Evolutionary conservation across 1,140 invertebrate genomes (phyloP).

Genomic region (Microvelia longipes): DNA sequence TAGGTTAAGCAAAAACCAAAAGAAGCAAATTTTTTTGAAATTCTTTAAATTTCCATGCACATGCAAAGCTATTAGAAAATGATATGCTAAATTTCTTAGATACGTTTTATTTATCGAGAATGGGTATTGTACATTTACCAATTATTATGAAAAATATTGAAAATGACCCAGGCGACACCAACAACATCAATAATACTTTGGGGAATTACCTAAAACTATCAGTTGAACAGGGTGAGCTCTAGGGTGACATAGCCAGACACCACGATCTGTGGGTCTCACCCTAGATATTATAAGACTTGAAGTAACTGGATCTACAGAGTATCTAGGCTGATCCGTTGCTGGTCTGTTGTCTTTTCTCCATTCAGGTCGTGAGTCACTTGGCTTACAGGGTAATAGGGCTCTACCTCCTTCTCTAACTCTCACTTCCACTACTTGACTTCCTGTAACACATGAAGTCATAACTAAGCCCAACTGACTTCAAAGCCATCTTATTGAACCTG

Average conservation of each 20-base stretch:
- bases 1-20: too few species aligned
- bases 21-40: too few species aligned
- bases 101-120: too few species aligned
- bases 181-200: too few species aligned
- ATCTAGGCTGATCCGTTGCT: constrained; percentile 35
- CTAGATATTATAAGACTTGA: constrained; percentile 48
- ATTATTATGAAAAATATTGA: too few species aligned
- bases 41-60: too few species aligned
- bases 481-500: too few species aligned
- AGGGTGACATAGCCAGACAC: constrained; percentile 48
- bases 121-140: too few species aligned
- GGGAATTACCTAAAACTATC: constrained; percentile 48
- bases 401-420: constrained; percentile 13
- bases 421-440: constrained; percentile 8
- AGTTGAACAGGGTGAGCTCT: constrained; percentile 45
- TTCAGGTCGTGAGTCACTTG: constrained; percentile 8
- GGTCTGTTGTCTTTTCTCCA: constrained; percentile 34
- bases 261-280: constrained; percentile 49
- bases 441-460: neutral
- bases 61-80: too few species aligned
- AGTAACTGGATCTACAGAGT: constrained; percentile 35
- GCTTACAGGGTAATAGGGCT: constrained; percentile 10
- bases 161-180: too few species aligned
- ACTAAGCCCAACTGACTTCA: too few species aligned
- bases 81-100: too few species aligned